Base-by-base conservation (phyloP, 2,113 vertebrate species). In the Cavia porcellus region DNA sequence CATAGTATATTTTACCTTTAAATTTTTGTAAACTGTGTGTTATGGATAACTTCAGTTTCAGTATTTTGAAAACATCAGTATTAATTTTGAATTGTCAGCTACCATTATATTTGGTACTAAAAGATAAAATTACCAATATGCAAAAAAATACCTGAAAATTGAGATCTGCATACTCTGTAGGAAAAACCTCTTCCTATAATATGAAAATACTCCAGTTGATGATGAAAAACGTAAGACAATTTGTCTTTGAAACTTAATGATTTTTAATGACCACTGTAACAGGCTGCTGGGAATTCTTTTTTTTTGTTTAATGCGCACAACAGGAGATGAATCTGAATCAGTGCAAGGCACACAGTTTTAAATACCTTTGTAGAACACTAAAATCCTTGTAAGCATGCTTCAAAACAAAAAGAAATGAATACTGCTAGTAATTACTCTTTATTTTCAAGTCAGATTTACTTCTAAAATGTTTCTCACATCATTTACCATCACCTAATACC, bases 361-460 rank as follows among this genome's bases (percentile, higher is more conserved):
- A 84, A 79, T 94, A 86, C 38, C 62, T 92, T 93, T 52, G 75
- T 12, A 3, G 11, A 90, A 52, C 45, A 72, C 35, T 88, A 38
- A 92, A 90, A 57, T 52, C 61, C 12, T 74, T 30, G 2, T 80
- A 74, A 68, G 42, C 30, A 62, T 92, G 85, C 81, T 77, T 86
- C 68, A 77, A 75, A 88, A 84, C 62, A 77, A 84, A 96, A 45
- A 96, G 70, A 88, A 95, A 80, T 57, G 62, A 74, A 81, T 47
- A 70, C 52, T 24, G 14, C 52, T 74, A 74, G 70, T 25, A 81
- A 85, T 90, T 68, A 80, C 45, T 82, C 50, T 79, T 92, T 75
- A 61, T 8, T 91, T 52, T 86, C 68, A 92, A 96, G 45, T 15
- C 91, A 72, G 79, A 93, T 81, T 93, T 89, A 70, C 62, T 91